Percentiles rank a stretch among this genome's conserved stretches.
Evolutionary conservation across 2,797 vertebrate species (phyloP).

Genomic region (Gymnocypris eckloni): DNA sequence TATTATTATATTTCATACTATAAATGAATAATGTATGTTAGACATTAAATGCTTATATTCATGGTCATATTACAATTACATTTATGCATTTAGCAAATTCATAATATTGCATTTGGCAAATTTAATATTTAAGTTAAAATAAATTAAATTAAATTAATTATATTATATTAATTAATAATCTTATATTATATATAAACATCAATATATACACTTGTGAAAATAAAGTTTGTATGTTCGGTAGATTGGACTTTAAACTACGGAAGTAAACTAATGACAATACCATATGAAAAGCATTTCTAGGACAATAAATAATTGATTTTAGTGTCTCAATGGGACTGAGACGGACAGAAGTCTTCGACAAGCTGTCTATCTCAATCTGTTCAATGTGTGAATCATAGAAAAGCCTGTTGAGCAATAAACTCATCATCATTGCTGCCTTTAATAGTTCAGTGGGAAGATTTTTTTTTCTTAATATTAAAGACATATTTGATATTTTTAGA

Average conservation of each 20-base stretch:
- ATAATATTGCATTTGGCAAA: neutral
- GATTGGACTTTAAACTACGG: neutral
- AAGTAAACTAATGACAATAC: neutral
- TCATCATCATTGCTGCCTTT: neutral
- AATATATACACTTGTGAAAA: neutral
- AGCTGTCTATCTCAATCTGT: constrained; percentile 77
- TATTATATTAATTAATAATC: too few relatives aligned
- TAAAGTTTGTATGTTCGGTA: neutral
- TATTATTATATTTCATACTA: neutral
- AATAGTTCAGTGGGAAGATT: neutral
- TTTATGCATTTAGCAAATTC: neutral
- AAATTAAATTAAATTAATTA: neutral
- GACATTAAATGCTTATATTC: neutral
- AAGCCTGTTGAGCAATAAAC: constrained; percentile 21
- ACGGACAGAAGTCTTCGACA: constrained; percentile 75
- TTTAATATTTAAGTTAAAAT: neutral
- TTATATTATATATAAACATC: neutral
- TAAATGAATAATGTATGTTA: neutral
- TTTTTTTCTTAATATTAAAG: neutral
- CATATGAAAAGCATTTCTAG: constrained; percentile 49
- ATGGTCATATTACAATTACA: neutral
- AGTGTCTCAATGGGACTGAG: constrained; percentile 69
- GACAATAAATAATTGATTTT: constrained; percentile 82
- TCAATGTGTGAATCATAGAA: constrained; percentile 55
- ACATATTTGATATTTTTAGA: neutral